Base-by-base conservation (phyloP, 2,797 vertebrate genomes). In the Pseudochaenichthys georgianus region DNA sequence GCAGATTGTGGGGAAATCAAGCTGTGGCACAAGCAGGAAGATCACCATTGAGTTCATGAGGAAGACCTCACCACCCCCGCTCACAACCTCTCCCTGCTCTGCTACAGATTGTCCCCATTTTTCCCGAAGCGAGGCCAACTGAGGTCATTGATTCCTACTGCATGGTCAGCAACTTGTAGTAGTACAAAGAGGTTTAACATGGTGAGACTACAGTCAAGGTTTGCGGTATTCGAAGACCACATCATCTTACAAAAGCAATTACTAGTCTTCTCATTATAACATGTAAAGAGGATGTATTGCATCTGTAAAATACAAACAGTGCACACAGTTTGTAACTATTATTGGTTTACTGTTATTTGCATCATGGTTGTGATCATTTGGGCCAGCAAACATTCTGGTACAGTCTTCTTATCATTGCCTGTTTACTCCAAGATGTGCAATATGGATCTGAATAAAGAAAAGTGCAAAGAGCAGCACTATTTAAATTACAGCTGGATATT, bases 51-150 rank as follows among this genome's bases (percentile, higher is more conserved):
- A 41, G 19, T 48, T 53, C n/a, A 67, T n/a, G 63, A 60, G 34
- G n/a, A 68, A 17, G 38, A 78, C 43, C 45, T 17, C 34, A 21
- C 48, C 16, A 31, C 16, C 52, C 42, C 21, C 4, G 3, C 60
- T 68, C 43, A 31, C 62, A 45, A 76, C 72, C 81, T 54, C 81
- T 54, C 31, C 5, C 46, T 21, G 72, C 62, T 65, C 72, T 11
- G 17, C 43, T 50, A 64, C 72, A 81, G 78, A 83, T 86, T 78
- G 75, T 5, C 2, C 7, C 57, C 41, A 64, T 76, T 77, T 64
- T 62, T 78, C 69, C 78, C n/a, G 9, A 12, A 34, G 55, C 52
- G 57, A 61, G 34, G 42, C 34, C 8, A 38, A 38, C 34, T 38
- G 34, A 64, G 64, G 54, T 34, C 48, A 65, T 50, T 64, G 72